A percentile compares a stretch with the other conserved stretches of the same genome.
phyloP scores from a whole-genome alignment of 1,140 invertebrate genomes.

The Leptinotarsa texana region DNA sequence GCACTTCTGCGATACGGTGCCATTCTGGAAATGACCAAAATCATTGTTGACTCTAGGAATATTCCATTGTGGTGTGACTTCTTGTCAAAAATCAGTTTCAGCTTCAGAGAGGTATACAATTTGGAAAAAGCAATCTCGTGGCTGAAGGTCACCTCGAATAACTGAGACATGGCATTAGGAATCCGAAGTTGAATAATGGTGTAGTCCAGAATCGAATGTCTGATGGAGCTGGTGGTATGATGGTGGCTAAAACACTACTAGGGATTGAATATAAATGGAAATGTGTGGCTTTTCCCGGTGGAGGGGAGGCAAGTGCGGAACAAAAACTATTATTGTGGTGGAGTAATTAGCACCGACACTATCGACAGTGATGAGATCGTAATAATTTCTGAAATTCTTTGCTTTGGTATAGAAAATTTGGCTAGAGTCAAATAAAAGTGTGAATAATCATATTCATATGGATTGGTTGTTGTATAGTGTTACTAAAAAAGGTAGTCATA shows the following conservation, averaged over 20 bases:
- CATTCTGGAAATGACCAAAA: no score
- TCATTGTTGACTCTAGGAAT: no score
- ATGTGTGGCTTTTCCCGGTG: neutral
- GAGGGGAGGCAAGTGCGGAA: neutral
- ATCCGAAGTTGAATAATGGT: no score
- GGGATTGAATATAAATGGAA: constrained; percentile 10
- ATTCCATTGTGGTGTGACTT: no score
- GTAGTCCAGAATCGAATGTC: no score
- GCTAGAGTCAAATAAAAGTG: neutral
- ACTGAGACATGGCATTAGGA: no score
- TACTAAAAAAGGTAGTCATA: neutral
- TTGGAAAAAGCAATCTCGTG: no score
- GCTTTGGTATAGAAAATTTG: neutral
- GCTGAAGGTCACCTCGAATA: no score
- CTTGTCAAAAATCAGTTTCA: no score
- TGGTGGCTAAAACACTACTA: neutral
- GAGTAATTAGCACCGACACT: neutral
- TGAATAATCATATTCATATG: constrained; percentile 10
- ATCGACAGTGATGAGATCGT: neutral
- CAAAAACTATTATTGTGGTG: neutral
- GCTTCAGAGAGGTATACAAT: no score
- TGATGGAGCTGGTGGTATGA: neutral
- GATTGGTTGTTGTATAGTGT: neutral
- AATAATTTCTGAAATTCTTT: neutral
- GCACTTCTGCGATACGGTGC: no score